Base-by-base conservation (phyloP, 1,140 invertebrate species). In the Rhizoglyphus robini region DNA sequence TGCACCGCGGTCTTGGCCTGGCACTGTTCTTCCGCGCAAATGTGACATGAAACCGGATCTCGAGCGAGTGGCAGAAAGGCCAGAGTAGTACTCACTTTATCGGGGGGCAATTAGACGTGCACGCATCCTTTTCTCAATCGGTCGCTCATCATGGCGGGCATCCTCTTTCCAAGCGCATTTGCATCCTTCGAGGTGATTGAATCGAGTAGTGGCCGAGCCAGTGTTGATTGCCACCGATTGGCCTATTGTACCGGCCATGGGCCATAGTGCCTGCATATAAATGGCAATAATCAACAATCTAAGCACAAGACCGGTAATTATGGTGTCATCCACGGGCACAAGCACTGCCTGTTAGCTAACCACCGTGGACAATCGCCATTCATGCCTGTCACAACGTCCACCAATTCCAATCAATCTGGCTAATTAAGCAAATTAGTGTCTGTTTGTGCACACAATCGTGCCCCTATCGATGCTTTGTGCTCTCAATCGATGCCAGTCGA, bases 21-120 rank as follows among this genome's bases (percentile, higher is more conserved):
- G 23, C 41, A 46, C 15, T 23, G 41, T 23, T 46, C 41, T 46
- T 46, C 23, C 8, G 51, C 31, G 8, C 8, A 54, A 54, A 8
- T 54, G 51, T 54, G 51, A 54, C 51, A 54, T 54, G 51, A 54
- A 54, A 54, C 51, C 51, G 51, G 51, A 54, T 54, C 51, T 54
- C 15, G 51, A 11, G 5, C 8, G 15, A 8, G 23, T 8, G 8
- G 51, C 51, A 5, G 51, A 25, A 54, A 8, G 23, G 23, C 23
- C 41, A 46, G 51, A 54, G 8, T 23, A 27, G 8, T 54, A 32
- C 31, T 5, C 51, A 5, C 8, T 54, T 20, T 20, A 54, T 8
- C 20, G 31, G 8, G 15, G 51, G 51, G 8, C 51, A 54, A 54
- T 54, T 54, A 54, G 51, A 54, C 51, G 51, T 27, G 51, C 51